phyloP scores from a whole-genome alignment of 2,797 vertebrate genomes.

The Sebastes nivosus region DNA sequence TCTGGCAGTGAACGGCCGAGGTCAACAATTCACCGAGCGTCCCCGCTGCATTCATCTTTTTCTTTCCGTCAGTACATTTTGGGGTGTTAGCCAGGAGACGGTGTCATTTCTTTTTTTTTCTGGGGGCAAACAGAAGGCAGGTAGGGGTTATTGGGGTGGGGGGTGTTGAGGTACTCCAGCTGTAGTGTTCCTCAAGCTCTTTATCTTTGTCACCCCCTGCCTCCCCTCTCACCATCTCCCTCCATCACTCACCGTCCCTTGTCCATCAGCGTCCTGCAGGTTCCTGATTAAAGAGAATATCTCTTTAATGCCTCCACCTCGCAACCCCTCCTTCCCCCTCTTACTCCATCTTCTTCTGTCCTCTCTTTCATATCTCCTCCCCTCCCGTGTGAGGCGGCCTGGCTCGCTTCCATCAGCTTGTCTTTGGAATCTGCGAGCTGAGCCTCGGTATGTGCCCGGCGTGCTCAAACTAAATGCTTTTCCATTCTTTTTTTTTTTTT shows the following conservation, averaged over 20 bases:
- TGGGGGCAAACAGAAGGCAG: conserved; percentile 49
- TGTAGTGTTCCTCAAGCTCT: conserved; percentile 57
- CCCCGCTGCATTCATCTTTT: conserved; percentile 44
- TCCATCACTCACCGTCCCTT: conserved; percentile 72
- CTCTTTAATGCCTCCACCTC: conserved; percentile 46
- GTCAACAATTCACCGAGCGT: conserved; percentile 61
- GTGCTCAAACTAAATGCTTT: conserved; percentile 70
- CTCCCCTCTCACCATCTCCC: conserved; percentile 35
- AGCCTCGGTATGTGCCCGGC: conserved; percentile 60
- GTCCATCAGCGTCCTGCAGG: conserved; percentile 70
- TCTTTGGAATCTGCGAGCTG: conserved; percentile 65
- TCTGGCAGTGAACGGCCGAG: conserved; percentile 43
- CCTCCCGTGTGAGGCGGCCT: conserved; percentile 64
- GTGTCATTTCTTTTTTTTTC: conserved; percentile 11
- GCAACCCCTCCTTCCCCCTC: conserved; percentile 24
- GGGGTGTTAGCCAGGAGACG: conserved; percentile 22
- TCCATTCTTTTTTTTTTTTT: conserved; percentile 41
- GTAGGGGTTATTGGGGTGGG: conserved; percentile 50
- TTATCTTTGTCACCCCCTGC: conserved; percentile 65
- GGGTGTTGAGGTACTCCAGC: conserved; percentile 68
- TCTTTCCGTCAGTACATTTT: conserved; percentile 34
- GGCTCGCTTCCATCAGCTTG: conserved; percentile 71
- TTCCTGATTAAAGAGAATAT: conserved; percentile 70
- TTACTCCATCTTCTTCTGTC: conserved; percentile 75
- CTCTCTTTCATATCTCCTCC: conserved; percentile 61